phyloP scores from a whole-genome alignment of 2,797 vertebrate species.

The Syndactyla subalaris region DNA sequence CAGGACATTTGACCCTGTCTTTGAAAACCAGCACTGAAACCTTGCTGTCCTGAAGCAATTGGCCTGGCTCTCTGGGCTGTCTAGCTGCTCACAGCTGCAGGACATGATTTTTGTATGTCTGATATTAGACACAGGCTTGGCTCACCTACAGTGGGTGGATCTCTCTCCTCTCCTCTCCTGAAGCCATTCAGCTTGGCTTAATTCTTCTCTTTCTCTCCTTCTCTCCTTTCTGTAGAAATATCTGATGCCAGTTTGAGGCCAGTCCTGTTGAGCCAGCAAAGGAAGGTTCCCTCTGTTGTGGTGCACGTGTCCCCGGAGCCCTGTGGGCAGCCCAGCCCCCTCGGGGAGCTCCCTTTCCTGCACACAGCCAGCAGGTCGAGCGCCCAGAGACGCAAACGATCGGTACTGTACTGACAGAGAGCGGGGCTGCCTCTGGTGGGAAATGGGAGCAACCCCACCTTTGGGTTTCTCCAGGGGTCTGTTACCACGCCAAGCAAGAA shows the following conservation, averaged over 20 bases:
- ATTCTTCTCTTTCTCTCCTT: not conserved
- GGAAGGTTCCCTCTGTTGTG: not conserved
- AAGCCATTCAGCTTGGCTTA: not conserved
- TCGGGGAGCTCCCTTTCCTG: not conserved
- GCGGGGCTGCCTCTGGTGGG: not conserved
- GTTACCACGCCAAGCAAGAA: not conserved
- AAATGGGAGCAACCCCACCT: accelerated
- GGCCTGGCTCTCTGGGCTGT: not conserved
- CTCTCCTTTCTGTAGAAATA: constrained; percentile 13
- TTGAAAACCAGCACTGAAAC: not conserved
- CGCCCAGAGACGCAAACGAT: constrained; percentile 31
- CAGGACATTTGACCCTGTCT: not conserved
- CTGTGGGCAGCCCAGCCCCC: accelerated
- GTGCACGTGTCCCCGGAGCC: not conserved
- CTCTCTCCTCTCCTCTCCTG: not conserved
- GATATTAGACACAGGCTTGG: not conserved
- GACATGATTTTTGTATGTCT: not conserved
- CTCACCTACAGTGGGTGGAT: not conserved
- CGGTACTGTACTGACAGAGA: not conserved
- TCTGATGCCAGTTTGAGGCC: constrained; percentile 18
- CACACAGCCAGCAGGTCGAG: not conserved
- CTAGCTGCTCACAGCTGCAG: not conserved
- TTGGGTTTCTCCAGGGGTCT: not conserved
- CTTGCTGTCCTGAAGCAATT: not conserved
- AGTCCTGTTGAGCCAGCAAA: not conserved